Percentiles rank a stretch among this genome's conserved stretches.
These are phyloP conservation scores for Indicator indicator DNA, from an alignment of 2,113 vertebrate genomes.

Conservation along the genomic window DNA sequence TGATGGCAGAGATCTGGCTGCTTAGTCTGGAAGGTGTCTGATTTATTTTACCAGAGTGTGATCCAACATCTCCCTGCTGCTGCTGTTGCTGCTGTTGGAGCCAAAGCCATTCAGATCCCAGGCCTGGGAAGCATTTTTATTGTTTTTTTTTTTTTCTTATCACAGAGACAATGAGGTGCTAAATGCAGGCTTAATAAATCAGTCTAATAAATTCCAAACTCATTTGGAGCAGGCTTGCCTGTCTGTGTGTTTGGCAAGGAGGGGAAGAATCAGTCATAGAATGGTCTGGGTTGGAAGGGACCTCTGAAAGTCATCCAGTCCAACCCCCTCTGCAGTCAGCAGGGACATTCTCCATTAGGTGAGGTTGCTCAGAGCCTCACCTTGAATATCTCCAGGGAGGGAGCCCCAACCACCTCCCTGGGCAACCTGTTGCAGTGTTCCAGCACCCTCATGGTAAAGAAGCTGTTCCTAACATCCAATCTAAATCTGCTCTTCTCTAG, in stretches of 20 bases:
- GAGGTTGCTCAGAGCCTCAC: too few species aligned
- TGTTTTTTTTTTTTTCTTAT: not conserved
- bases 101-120: not conserved
- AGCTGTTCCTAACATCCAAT: too few species aligned
- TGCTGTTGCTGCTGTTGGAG: not conserved
- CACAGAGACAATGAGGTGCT: not conserved
- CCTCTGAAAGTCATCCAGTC: too few species aligned
- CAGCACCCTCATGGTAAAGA: too few species aligned
- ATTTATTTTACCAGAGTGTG: not conserved
- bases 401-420: too few species aligned
- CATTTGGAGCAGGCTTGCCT: not conserved
- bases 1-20: not conserved
- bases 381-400: too few species aligned
- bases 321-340: too few species aligned
- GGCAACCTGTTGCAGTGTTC: too few species aligned
- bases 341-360: too few species aligned
- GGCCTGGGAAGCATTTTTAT: not conserved
- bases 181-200: not conserved
- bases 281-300: too few species aligned
- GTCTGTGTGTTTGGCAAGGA: rapidly evolving
- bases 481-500: too few species aligned
- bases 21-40: not conserved
- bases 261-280: not conserved
- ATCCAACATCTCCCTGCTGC: not conserved
- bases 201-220: not conserved